Conservation (phyloP, 1,140 invertebrate species). For the Papilio xuthus region DNA sequence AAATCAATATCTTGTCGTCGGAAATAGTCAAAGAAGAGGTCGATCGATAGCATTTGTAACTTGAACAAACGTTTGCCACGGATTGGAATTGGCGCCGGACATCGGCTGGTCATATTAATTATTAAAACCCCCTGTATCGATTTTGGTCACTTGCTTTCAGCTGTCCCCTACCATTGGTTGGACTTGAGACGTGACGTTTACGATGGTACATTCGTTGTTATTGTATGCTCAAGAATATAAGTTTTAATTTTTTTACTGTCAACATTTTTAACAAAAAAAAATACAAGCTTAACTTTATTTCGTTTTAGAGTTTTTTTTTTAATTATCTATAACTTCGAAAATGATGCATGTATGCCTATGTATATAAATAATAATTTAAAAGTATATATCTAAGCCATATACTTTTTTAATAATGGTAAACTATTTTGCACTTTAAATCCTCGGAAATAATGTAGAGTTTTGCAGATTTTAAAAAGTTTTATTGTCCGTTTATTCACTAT, state of each 20-base stretch:
- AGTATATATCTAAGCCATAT: no score
- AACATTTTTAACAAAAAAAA: background rate
- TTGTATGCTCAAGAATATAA: background rate
- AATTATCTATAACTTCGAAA: no score
- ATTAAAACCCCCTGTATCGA: conserved; percentile 71
- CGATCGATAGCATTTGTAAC: conserved; percentile 45
- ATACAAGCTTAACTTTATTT: background rate
- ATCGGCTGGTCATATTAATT: conserved; percentile 63
- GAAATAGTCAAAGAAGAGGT: conserved; percentile 28
- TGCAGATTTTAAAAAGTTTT: background rate
- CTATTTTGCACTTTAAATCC: no score
- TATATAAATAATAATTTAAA: no score
- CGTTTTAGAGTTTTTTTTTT: no score
- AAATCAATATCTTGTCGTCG: conserved; percentile 16
- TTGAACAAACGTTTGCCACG: conserved; percentile 52
- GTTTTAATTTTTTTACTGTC: background rate
- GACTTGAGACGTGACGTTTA: conserved; percentile 39
- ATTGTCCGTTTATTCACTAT: background rate
- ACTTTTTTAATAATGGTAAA: no score
- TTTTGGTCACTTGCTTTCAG: conserved; percentile 69
- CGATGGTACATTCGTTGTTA: conserved; percentile 8
- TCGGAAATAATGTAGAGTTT: background rate
- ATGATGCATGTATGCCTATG: no score
- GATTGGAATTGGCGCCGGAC: conserved; percentile 48
- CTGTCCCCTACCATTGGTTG: conserved; percentile 60